phyloP scores from a whole-genome alignment of 1,140 invertebrate genomes.

The Tribolium madens region DNA sequence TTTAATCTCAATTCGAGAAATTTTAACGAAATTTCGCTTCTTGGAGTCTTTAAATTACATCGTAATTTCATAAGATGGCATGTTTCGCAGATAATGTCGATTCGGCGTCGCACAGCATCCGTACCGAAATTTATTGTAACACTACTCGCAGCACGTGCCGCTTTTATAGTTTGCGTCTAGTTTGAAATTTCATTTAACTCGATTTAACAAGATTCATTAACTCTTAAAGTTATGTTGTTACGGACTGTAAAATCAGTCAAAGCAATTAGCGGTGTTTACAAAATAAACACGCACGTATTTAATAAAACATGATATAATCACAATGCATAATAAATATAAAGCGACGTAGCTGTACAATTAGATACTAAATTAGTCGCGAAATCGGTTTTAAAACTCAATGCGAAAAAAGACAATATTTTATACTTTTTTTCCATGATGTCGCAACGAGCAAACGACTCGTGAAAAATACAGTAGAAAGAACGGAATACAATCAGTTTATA shows the following conservation, averaged over 20 bases:
- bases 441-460: no score
- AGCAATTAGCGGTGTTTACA: conserved; percentile 2
- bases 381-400: background rate
- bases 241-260: background rate
- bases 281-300: conserved; percentile 5
- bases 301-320: background rate
- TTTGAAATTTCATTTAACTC: conserved; percentile 2
- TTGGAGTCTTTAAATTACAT: background rate
- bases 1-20: background rate
- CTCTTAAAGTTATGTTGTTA: background rate
- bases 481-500: no score
- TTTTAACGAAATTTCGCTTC: background rate
- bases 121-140: conserved; percentile 13
- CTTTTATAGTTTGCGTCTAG: conserved; percentile 4
- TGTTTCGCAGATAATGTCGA: conserved; percentile 5
- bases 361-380: background rate
- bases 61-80: conserved; percentile 7
- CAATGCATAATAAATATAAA: background rate
- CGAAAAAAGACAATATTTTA: no score
- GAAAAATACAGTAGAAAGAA: no score
- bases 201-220: background rate
- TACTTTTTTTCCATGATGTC: no score
- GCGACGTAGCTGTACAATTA: no score
- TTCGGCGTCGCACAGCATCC: background rate
- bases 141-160: background rate